Conservation (phyloP, 2,797 vertebrate genomes). For the Pseudochirops corinnae region DNA sequence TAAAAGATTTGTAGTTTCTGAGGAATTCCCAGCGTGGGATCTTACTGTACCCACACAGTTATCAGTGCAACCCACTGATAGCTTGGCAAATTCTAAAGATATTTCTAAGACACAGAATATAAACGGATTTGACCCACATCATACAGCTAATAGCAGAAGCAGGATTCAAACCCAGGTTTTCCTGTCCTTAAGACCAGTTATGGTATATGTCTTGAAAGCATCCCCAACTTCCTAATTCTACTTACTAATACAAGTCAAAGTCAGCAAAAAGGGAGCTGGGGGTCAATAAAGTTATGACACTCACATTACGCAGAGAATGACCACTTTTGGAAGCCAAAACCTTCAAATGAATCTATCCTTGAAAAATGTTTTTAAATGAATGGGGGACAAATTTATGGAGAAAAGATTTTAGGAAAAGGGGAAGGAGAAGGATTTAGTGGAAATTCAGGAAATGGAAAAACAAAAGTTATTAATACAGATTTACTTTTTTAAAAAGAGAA, state of each 20-base stretch:
- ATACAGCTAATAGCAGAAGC: background rate
- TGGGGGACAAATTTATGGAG: background rate
- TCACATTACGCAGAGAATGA: slow-evolving; percentile 18
- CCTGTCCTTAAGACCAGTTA: background rate
- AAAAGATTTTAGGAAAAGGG: slow-evolving; percentile 37
- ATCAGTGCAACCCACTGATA: background rate
- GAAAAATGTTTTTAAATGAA: background rate
- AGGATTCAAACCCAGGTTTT: background rate
- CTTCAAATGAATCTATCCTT: slow-evolving; percentile 26
- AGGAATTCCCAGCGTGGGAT: background rate
- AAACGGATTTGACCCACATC: background rate
- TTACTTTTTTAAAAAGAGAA: background rate
- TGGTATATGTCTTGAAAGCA: background rate
- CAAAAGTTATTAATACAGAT: background rate
- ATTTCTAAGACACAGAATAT: background rate
- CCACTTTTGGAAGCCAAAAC: background rate
- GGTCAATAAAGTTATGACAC: background rate
- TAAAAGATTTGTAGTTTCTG: background rate
- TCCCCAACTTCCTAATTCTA: slow-evolving; percentile 3
- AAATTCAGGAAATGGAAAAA: background rate
- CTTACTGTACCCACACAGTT: background rate
- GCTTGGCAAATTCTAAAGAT: background rate
- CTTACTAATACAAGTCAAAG: slow-evolving; percentile 22
- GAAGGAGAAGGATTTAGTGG: background rate
- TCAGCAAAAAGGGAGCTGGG: background rate